Evolutionary conservation across 30 jellyfish, hydroid and myxozoan species (phyloP), one percentile per base, ranked within the genome.

Genomic region (Aurelia sp.): DNA sequence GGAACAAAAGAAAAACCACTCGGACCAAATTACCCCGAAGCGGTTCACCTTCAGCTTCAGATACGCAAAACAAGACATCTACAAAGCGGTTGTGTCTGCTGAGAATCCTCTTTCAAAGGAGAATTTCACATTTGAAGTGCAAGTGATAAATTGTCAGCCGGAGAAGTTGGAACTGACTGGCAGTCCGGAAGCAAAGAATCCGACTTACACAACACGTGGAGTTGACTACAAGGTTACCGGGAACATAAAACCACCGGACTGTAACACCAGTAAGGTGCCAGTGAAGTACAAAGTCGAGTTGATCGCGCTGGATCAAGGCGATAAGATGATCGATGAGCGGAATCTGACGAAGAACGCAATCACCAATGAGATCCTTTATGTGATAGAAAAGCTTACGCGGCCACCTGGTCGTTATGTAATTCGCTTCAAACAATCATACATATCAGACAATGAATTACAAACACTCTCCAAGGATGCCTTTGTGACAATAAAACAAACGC

Each of bases 401-500:
- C 93, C 87, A 16, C 73, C 86, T 3, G 93, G 93, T 13, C 63
- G 74, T 10, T 84, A 84, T 76, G 73, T 60, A 64, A 65, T 84
- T n/a, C 27, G 55, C 31, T 72, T 84, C 74, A 71, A 7, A 12
- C 93, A 84, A 64, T 33, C 12, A 0, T 30, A 53, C 16, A 6
- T 27, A 17, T 3, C 80, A 1, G 53, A 11, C 48, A 62, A 73
- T 15, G 94, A 85, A 13, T 41, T 79, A 0, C 68, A 48, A 31
- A 68, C 40, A 15, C 50, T 57, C 53, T 11, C 27, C 13, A 71
- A 66, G 71, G 40, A 57, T 50, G 93, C 98, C 13, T 91, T 78
- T 80, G 73, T 91, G 41, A 61, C 27, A 4, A 78, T 91, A 3
- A 55, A 57, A 61, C 78, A 79, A 35, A 53, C 98, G 55, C 88